These are phyloP conservation scores for Cyclophora punctaria DNA, from an alignment of 2,888 invertebrate species.

Conservation along the genomic window DNA sequence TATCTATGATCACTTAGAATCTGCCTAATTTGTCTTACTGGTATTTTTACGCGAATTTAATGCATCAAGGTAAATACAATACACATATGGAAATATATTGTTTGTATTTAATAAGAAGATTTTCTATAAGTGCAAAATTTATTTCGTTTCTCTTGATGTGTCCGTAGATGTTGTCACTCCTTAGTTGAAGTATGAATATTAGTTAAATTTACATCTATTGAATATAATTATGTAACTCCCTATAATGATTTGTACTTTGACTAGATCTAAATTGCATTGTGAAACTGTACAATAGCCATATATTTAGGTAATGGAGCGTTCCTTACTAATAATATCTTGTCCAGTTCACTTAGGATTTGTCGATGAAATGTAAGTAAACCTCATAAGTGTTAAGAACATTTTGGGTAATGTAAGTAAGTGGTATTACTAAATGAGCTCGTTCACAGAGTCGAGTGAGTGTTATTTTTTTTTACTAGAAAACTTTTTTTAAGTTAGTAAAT, in stretches of 20 bases:
- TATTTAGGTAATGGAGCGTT: slow-evolving; percentile 68
- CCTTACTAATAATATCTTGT: slow-evolving; percentile 56
- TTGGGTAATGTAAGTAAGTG: slow-evolving; percentile 69
- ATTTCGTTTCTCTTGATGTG: slow-evolving; percentile 63
- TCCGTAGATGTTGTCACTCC: slow-evolving; percentile 64
- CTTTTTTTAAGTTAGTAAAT: slow-evolving; percentile 68
- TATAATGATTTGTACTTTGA: slow-evolving; percentile 73
- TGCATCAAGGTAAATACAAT: slow-evolving; percentile 57
- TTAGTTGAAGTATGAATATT: slow-evolving; percentile 64
- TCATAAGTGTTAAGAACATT: slow-evolving; percentile 70
- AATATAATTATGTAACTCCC: slow-evolving; percentile 59
- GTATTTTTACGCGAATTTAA: slow-evolving; percentile 51
- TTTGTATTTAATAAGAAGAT: slow-evolving; percentile 58
- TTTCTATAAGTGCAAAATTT: slow-evolving; percentile 63
- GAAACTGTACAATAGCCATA: slow-evolving; percentile 71
- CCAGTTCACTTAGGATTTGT: slow-evolving; percentile 57
- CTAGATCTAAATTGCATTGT: slow-evolving; percentile 72
- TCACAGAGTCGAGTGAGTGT: slow-evolving; percentile 66
- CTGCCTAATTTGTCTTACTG: slow-evolving; percentile 53
- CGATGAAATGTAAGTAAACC: slow-evolving; percentile 65
- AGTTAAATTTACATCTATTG: slow-evolving; percentile 70
- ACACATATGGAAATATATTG: slow-evolving; percentile 60
- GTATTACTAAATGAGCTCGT: slow-evolving; percentile 68
- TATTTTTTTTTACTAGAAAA: slow-evolving; percentile 65
- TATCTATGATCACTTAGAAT: slow-evolving; percentile 53